These are phyloP conservation scores for Gisinianus flammeolus DNA, from an alignment of 2,888 invertebrate genomes.

Conservation along the genomic window DNA sequence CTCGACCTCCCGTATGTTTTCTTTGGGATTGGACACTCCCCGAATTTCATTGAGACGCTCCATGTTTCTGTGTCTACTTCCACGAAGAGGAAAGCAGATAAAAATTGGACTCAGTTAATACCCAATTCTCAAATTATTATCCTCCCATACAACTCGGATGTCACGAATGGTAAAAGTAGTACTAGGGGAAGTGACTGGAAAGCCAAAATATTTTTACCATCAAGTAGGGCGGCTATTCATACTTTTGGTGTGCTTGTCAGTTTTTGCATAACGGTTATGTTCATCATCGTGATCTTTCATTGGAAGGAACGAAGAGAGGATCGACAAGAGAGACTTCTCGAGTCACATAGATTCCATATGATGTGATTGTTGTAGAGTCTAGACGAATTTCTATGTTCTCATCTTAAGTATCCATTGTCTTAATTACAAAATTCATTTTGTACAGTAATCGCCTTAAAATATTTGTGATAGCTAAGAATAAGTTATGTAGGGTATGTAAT, in stretches of 20 bases:
- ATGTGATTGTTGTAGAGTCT: slow-evolving; percentile 71
- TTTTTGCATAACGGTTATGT: slow-evolving; percentile 81
- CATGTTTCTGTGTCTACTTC: slow-evolving; percentile 70
- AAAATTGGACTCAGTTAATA: slow-evolving; percentile 84
- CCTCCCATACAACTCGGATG: slow-evolving; percentile 79
- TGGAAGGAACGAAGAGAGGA: slow-evolving; percentile 88
- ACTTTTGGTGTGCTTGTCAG: slow-evolving; percentile 87
- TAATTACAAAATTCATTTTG: too few species aligned
- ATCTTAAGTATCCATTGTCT: background rate
- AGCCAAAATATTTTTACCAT: slow-evolving; percentile 91
- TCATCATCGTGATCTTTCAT: slow-evolving; percentile 84
- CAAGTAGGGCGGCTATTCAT: slow-evolving; percentile 89
- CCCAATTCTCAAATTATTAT: slow-evolving; percentile 98
- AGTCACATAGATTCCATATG: slow-evolving; percentile 83
- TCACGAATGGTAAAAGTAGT: slow-evolving; percentile 72
- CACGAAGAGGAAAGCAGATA: slow-evolving; percentile 9
- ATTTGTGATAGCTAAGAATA: too few species aligned
- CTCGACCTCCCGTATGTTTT: slow-evolving; percentile 94
- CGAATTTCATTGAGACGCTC: slow-evolving; percentile 93
- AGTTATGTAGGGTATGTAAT: too few species aligned
- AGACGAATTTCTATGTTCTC: background rate
- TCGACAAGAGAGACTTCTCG: slow-evolving; percentile 76
- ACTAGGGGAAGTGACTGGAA: slow-evolving; percentile 72
- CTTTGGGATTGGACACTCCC: slow-evolving; percentile 96
- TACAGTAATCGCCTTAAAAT: too few species aligned